Base-by-base conservation (phyloP, 1,140 invertebrate species). In the Sarcophaga bullata region DNA sequence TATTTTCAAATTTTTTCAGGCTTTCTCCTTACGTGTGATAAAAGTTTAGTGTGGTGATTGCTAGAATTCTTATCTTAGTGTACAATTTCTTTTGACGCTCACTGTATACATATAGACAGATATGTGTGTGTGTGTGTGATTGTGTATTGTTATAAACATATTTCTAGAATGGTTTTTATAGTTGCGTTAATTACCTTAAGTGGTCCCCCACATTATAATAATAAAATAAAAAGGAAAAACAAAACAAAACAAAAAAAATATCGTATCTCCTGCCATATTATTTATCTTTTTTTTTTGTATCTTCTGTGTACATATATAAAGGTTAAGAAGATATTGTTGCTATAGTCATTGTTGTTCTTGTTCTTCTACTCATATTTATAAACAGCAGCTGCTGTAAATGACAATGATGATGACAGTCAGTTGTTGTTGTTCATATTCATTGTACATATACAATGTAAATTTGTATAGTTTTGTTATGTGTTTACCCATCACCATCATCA, bases 111-210 rank as follows among this genome's bases (percentile, higher is more conserved):
- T n/a, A n/a, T n/a, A n/a, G n/a, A n/a, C n/a, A n/a, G n/a, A n/a
- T n/a, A n/a, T n/a, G n/a, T n/a, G 62, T 8, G 17, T 68, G 6
- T 68, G 62, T 68, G 15, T 58, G 3, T 58, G 2, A 5, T 15
- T 58, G 54, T 58, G 7, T 58, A 13, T 58, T 78, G 75, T 78
- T 76, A 78, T 50, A 50, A 48, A 50, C 75, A 78, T 78, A 78
- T 78, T 78, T 78, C 49, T 50, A 78, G 49, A 78, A 78, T 78
- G 49, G 50, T 17, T 25, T n/a, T 52, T 78, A 78, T 52, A 52
- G 75, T 19, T 25, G n/a, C 25, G n/a, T 78, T 78, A 78, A 78
- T 78, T 78, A 78, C 48, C 75, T 78, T 78, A 78, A 78, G 75
- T 78, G 75, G 75, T 78, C 48, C 50, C 75, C 75, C 75, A 78